phyloP scores from a whole-genome alignment of 2,797 vertebrate genomes.

The Acanthis flammea region DNA sequence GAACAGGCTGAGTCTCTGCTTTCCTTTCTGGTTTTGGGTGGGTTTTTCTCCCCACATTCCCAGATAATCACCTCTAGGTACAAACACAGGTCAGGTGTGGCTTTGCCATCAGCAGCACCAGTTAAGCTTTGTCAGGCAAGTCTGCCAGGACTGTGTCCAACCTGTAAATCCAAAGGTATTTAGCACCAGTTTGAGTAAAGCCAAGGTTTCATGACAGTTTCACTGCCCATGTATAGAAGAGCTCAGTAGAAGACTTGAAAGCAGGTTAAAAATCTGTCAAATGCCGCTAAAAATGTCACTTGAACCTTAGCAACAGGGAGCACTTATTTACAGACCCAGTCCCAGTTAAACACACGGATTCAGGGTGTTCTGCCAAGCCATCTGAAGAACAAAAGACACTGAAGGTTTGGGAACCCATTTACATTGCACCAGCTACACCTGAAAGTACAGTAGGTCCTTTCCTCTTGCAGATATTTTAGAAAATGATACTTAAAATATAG shows the following conservation, averaged over 20 bases:
- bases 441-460: conserved; percentile 19
- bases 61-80: neutral
- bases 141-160: neutral
- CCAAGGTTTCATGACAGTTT: neutral
- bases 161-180: neutral
- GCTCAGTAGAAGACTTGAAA: neutral
- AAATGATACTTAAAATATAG: neutral
- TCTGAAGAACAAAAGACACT: conserved; percentile 38
- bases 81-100: neutral
- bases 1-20: neutral
- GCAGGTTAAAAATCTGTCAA: conserved; percentile 24
- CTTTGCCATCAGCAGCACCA: neutral
- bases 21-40: neutral
- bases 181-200: neutral
- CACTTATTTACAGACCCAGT: conserved; percentile 33
- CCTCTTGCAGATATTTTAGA: neutral
- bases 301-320: conserved; percentile 6
- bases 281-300: conserved; percentile 46
- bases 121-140: neutral
- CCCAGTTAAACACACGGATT: neutral
- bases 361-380: conserved; percentile 10
- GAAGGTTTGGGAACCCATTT: neutral
- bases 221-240: neutral
- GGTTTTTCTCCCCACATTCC: neutral
- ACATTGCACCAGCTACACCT: neutral